Evolutionary conservation across 2,888 invertebrate genomes (phyloP).

Genomic region (Helicoverpa assulta): DNA sequence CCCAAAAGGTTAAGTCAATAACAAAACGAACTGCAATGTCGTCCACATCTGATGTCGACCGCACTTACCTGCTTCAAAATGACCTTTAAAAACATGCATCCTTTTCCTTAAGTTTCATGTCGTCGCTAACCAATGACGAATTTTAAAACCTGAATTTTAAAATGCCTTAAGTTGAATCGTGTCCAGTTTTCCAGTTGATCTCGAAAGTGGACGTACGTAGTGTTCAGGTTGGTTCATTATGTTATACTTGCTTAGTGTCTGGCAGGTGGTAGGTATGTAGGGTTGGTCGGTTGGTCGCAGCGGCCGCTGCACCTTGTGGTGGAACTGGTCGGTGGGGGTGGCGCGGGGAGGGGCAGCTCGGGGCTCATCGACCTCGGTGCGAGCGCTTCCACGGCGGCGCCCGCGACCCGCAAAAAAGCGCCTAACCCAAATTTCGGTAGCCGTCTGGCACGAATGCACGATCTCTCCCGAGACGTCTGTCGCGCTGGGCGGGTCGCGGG

Average conservation of each 20-base stretch:
- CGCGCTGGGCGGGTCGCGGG: constrained; percentile 63
- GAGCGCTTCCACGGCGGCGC: constrained; percentile 77
- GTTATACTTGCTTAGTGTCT: constrained; percentile 85
- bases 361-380: constrained; percentile 86
- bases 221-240: constrained; percentile 69
- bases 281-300: constrained; percentile 80
- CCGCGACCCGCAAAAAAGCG: constrained; percentile 83
- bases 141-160: constrained; percentile 17
- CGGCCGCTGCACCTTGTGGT: constrained; percentile 87
- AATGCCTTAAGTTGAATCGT: constrained; percentile 6
- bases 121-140: constrained; percentile 7
- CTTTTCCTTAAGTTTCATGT: not conserved
- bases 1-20: not conserved
- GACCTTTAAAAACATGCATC: not conserved
- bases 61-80: not conserved
- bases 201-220: constrained; percentile 67
- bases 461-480: constrained; percentile 74
- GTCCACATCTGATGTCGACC: not conserved
- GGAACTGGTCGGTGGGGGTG: constrained; percentile 82
- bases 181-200: constrained; percentile 56
- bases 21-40: not conserved
- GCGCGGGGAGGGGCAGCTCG: constrained; percentile 64
- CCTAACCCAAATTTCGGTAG: constrained; percentile 89
- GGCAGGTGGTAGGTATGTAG: constrained; percentile 89
- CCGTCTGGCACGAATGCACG: constrained; percentile 76